Base-by-base conservation (phyloP, 2,888 invertebrate genomes). In the Drosophila yooni region DNA sequence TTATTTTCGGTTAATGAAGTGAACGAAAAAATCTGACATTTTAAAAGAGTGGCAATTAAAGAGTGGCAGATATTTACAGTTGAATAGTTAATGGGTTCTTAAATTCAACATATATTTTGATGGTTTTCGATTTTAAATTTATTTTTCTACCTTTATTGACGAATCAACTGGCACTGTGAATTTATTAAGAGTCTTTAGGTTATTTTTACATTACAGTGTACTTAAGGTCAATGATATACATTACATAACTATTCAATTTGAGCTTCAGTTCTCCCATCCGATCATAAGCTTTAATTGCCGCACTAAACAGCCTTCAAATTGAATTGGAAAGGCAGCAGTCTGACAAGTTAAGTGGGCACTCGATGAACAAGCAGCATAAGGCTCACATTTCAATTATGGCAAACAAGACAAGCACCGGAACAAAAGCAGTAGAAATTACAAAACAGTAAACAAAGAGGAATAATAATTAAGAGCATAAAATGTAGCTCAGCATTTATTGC, bases 351-450 rank as follows among this genome's bases (percentile, higher is more conserved):
- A 82, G 82, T 84, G 82, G 67, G 51, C 58, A 72, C 33, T 57
- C 62, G 54, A 58, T 61, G 51, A 61, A n/a, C 34, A 56, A 56
- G 6, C 29, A 60, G 73, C 61, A 58, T 51, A 56, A 57, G 70
- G 70, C 77, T 87, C 85, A 60, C 52, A 82, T 88, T 84, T 88
- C 84, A 88, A 85, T 85, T 80, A 88, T 71, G 69, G 52, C 40
- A 48, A 54, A 31, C 53, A 48, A 15, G 25, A 38, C 10, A 25
- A 62, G 43, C 40, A 11, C 7, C 13, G 53, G 52, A 31, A 46
- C 46, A 21, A 65, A 40, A 56, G 36, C 27, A 25, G 38, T 10
- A 25, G 61, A 38, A 25, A 34, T 66, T 58, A 63, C 66, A 46
- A 52, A 73, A 58, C 56, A 65, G 73, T 50, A 52, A 68, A 64